phyloP scores from a whole-genome alignment of 2,113 vertebrate genomes.

The Pluvianellus socialis region DNA sequence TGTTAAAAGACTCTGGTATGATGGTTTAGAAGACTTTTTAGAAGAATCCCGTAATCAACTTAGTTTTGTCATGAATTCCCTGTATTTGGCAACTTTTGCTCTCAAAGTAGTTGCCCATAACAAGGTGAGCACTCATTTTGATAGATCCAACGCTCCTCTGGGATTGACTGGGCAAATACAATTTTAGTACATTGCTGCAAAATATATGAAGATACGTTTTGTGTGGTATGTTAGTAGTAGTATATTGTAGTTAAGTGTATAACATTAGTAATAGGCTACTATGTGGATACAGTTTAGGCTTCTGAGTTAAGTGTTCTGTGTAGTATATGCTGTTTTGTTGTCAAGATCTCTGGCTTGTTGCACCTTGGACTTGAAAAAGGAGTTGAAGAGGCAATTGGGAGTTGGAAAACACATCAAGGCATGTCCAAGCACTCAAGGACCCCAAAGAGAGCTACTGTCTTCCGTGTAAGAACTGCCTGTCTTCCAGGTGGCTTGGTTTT shows the following conservation, averaged over 20 bases:
- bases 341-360: not conserved
- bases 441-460: not conserved
- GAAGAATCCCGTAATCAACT: constrained; percentile 97
- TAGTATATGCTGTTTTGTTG: fast-evolving
- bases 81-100: constrained; percentile 95
- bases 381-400: not conserved
- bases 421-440: not conserved
- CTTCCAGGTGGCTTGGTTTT: not conserved
- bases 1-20: constrained; percentile 96
- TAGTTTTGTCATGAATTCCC: constrained; percentile 98
- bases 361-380: not conserved
- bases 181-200: not conserved
- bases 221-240: fast-evolving
- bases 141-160: not conserved
- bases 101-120: constrained; percentile 96
- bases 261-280: fast-evolving
- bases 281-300: not conserved
- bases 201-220: not conserved
- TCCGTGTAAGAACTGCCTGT: not conserved
- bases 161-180: not conserved
- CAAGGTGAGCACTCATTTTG: constrained; percentile 80
- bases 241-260: not conserved
- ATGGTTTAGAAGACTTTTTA: constrained; percentile 95
- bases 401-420: not conserved
- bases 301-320: not conserved